These are phyloP conservation scores for Chrysocyon brachyurus DNA, from an alignment of 2,797 vertebrate genomes.

Conservation along the genomic window DNA sequence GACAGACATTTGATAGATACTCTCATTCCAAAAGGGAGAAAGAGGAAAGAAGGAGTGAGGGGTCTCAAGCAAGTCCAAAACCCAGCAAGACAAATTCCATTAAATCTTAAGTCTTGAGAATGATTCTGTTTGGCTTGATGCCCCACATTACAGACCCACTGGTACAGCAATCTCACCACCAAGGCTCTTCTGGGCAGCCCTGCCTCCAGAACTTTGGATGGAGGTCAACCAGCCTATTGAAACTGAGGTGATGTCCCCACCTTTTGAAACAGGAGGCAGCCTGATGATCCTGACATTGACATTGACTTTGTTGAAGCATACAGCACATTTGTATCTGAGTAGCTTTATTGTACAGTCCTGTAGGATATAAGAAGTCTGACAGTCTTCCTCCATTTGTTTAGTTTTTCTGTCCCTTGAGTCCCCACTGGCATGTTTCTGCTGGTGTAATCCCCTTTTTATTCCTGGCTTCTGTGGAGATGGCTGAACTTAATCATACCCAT, in stretches of 20 bases:
- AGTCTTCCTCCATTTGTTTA: not conserved
- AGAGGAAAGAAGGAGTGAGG: too few relatives aligned
- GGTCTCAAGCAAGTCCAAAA: not conserved
- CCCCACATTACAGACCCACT: not conserved
- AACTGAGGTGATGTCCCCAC: not conserved
- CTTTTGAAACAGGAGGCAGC: not conserved
- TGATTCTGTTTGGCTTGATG: not conserved
- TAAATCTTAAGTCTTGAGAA: not conserved
- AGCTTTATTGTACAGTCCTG: not conserved
- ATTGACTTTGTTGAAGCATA: not conserved
- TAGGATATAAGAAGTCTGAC: not conserved
- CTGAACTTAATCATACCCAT: not conserved
- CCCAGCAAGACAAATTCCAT: not conserved
- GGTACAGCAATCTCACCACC: not conserved
- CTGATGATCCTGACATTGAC: not conserved
- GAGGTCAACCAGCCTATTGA: not conserved
- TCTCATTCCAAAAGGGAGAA: not conserved
- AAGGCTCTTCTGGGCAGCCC: not conserved
- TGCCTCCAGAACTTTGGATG: not conserved
- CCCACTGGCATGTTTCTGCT: not conserved
- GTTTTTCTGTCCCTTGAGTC: not conserved
- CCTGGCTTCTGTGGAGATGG: not conserved
- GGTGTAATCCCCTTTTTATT: not conserved
- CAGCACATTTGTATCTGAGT: not conserved
- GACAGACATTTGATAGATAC: not conserved